Base-by-base conservation (phyloP, 2,888 invertebrate species). In the Scaptomyza reducta region DNA sequence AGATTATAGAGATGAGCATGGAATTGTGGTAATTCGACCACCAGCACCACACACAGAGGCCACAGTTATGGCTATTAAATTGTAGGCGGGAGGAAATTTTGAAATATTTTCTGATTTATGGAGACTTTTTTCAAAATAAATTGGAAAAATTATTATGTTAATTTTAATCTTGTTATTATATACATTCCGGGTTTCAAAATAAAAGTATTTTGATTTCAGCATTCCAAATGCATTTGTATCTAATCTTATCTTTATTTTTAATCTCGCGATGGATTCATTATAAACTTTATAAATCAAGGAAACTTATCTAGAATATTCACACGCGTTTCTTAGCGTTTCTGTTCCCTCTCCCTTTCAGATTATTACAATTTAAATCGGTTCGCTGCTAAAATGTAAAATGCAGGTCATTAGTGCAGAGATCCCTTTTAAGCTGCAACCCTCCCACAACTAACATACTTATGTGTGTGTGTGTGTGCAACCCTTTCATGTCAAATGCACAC, bases 391-490 rank as follows among this genome's bases (percentile, higher is more conserved):
- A 71, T 80, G 67, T 70, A 76, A 79, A 83, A 87, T 86, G 83
- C 86, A 81, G 88, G 83, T 81, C 88, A 87, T 87, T 86, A 87
- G 81, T 74, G 80, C 73, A 69, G 55, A 55, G 50, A 53, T 64
- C 49, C 57, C 59, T 38, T 31, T 46, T 46, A 35, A 14, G 42
- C 18, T 25, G 9, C 33, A 18, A 14, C 29, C 44, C 29, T 14
- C 33, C 31, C 7, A 42, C 6, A n/a, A 1, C 4, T 10, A 13
- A 10, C 13, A 33, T 33, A 33, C 7, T 7, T 2, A 27, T 22
- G 22, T 27, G 27, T 27, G 7, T 31, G 31, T 9, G 14, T 11
- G 9, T 27, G 33, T 41, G 16, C 29, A 55, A 60, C 54, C 65
- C 61, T 54, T 70, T 62, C 41, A 45, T 54, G 63, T 46, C 44